phyloP scores from a whole-genome alignment of 2,888 invertebrate genomes.

The Uloborus plumipes region DNA sequence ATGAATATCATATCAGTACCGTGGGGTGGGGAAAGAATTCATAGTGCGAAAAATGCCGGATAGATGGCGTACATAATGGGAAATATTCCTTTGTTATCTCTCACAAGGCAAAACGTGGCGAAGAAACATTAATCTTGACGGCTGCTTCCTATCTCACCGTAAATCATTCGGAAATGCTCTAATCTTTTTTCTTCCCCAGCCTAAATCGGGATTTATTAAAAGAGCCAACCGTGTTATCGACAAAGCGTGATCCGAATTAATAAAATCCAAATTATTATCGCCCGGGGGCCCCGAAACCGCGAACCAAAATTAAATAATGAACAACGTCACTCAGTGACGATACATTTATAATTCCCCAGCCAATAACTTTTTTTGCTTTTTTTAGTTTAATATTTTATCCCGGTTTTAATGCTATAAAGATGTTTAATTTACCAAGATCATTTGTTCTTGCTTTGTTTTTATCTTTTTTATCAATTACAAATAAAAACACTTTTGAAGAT shows the following conservation, averaged over 20 bases:
- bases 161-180: constrained; percentile 59
- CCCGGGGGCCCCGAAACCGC: constrained; percentile 30
- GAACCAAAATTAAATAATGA: constrained; percentile 58
- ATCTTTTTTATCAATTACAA: constrained; percentile 29
- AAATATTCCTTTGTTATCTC: too few species aligned
- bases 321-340: constrained; percentile 21
- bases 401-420: too few species aligned
- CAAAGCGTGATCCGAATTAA: constrained; percentile 58
- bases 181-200: constrained; percentile 54
- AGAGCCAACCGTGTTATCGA: constrained; percentile 58
- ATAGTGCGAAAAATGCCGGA: too few species aligned
- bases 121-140: constrained; percentile 49
- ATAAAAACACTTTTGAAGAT: constrained; percentile 30
- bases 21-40: too few species aligned
- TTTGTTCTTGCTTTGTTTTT: neutral
- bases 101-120: constrained; percentile 8
- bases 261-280: constrained; percentile 53
- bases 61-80: too few species aligned
- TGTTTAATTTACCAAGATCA: constrained; percentile 21
- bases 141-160: constrained; percentile 49
- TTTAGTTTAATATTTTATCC: neutral
- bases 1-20: too few species aligned
- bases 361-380: neutral
- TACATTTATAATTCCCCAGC: constrained; percentile 42
- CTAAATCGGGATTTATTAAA: constrained; percentile 64